Conservation (phyloP, 2,797 vertebrate genomes). For the Acrossocheilus wenchowensis region DNA sequence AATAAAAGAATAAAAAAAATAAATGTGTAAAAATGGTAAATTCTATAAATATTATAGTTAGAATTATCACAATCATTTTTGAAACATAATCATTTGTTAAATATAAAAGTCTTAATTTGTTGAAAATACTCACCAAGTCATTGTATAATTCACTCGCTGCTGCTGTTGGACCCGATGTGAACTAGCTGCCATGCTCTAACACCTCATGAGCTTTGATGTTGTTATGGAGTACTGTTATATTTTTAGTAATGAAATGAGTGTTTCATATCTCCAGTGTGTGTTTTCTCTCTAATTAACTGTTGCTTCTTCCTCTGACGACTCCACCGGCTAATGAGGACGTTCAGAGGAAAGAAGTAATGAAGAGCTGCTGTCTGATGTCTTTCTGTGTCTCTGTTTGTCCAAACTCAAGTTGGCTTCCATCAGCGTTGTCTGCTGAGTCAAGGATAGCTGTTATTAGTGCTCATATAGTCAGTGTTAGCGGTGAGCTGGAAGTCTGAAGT, state of each 20-base stretch:
- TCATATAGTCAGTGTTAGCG: not conserved
- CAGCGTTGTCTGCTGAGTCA: not conserved
- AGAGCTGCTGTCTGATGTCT: not conserved
- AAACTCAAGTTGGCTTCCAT: not conserved
- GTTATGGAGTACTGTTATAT: not conserved
- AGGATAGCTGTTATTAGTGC: not conserved
- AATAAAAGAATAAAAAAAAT: too few relatives aligned
- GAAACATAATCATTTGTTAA: too few relatives aligned
- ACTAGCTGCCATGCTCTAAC: not conserved
- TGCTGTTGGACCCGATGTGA: too few relatives aligned
- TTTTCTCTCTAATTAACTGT: conserved; percentile 6
- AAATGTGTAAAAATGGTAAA: too few relatives aligned
- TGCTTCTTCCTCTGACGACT: conserved; percentile 1
- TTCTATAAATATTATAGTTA: too few relatives aligned
- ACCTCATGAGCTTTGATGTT: not conserved
- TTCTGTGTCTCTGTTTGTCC: not conserved
- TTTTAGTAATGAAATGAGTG: not conserved
- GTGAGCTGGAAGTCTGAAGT: not conserved
- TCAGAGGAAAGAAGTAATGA: not conserved
- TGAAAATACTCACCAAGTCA: not conserved
- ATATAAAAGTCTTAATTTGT: not conserved
- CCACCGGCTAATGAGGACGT: not conserved
- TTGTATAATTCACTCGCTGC: too few relatives aligned
- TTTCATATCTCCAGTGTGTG: not conserved
- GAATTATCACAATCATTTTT: too few relatives aligned